Percentiles rank a stretch among this genome's conserved stretches.
phyloP scores from a whole-genome alignment of 2,113 vertebrate species.

The Oreochromis tanganicae region DNA sequence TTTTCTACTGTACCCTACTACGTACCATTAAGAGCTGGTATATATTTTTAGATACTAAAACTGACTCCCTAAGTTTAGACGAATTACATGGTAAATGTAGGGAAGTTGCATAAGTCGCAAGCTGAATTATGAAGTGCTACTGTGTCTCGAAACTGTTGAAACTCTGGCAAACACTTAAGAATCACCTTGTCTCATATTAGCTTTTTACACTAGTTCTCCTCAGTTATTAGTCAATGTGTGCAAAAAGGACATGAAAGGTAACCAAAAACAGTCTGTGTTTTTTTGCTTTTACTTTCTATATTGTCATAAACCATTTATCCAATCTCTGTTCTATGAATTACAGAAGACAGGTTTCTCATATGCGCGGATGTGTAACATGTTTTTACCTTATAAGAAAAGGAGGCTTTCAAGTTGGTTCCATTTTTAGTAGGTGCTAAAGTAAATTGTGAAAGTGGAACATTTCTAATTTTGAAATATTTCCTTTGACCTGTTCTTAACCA shows the following conservation, averaged over 20 bases:
- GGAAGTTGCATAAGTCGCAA: background rate
- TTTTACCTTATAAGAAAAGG: background rate
- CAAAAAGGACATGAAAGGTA: background rate
- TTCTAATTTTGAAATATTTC: background rate
- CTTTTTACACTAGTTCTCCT: background rate
- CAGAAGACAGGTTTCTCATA: background rate
- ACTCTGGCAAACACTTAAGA: background rate
- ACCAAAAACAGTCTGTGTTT: rapidly evolving
- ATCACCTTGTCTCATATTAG: background rate
- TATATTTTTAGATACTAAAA: background rate
- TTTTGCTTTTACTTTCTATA: background rate
- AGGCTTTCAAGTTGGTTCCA: background rate
- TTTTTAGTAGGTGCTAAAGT: background rate
- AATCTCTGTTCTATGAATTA: background rate
- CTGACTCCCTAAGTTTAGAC: background rate
- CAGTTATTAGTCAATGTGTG: background rate
- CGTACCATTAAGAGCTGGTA: background rate
- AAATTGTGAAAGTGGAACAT: background rate
- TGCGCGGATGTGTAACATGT: background rate
- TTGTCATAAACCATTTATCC: background rate
- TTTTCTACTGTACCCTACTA: background rate
- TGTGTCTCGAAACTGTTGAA: background rate
- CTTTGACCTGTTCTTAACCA: background rate
- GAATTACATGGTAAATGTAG: background rate
- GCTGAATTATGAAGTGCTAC: background rate